phyloP scores from a whole-genome alignment of 2,113 vertebrate species.

The Hemibagrus wyckioides region DNA sequence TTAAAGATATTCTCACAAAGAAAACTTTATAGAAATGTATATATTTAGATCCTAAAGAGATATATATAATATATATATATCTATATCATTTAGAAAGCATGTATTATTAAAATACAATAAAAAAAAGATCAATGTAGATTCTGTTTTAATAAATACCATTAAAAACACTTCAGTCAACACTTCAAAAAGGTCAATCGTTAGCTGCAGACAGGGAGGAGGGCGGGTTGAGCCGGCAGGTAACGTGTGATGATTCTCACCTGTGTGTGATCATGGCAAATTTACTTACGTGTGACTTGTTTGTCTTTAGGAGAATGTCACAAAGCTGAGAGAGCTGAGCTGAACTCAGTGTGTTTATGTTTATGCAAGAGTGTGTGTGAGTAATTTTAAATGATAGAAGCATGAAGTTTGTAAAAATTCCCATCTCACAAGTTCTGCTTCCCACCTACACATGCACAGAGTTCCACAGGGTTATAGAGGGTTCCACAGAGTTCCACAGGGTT shows the following conservation, averaged over 20 bases:
- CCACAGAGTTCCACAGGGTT: background rate
- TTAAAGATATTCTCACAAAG: background rate
- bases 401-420: background rate
- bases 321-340: background rate
- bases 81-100: background rate
- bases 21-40: background rate
- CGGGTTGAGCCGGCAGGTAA: background rate
- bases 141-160: background rate
- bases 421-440: background rate
- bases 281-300: background rate
- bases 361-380: background rate
- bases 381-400: background rate
- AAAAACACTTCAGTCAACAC: background rate
- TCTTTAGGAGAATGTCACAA: background rate
- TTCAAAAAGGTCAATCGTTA: background rate
- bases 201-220: background rate
- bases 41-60: background rate
- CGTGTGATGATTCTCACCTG: background rate
- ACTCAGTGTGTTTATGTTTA: background rate
- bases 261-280: background rate
- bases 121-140: no score
- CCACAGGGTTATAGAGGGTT: background rate
- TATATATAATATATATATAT: no score
- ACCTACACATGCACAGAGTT: background rate
- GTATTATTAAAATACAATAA: background rate